These are phyloP conservation scores for Siniperca scherzeri DNA, from an alignment of 2,797 vertebrate genomes.

Conservation along the genomic window DNA sequence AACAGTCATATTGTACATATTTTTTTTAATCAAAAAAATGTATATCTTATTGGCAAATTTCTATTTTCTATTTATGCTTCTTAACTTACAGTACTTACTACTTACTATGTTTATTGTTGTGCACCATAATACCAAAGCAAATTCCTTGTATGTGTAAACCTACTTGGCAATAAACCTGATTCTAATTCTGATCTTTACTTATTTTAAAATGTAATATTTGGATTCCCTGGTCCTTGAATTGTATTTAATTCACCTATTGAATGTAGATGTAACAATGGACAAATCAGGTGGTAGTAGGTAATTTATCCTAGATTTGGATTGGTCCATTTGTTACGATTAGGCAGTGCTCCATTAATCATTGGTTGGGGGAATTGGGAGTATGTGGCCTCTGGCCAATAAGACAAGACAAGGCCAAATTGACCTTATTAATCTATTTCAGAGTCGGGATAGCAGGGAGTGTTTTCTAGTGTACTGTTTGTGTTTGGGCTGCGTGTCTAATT, in stretches of 20 bases:
- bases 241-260: conserved; percentile 15
- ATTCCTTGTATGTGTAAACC: too few relatives aligned
- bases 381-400: conserved; percentile 70
- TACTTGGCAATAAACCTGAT: too few relatives aligned
- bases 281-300: conserved; percentile 30
- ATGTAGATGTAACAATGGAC: conserved; percentile 39
- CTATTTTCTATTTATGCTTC: too few relatives aligned
- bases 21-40: too few relatives aligned
- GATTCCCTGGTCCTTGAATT: not conserved
- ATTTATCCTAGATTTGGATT: conserved; percentile 59
- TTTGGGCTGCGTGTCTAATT: conserved; percentile 33
- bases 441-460: conserved; percentile 23
- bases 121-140: too few relatives aligned
- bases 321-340: conserved; percentile 70
- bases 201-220: not conserved
- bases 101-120: too few relatives aligned
- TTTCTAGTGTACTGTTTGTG: conserved; percentile 52
- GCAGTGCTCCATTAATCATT: conserved; percentile 68
- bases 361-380: conserved; percentile 36
- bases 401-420: conserved; percentile 73
- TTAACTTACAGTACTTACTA: too few relatives aligned
- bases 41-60: too few relatives aligned
- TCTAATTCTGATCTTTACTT: not conserved
- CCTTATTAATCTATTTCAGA: conserved; percentile 72
- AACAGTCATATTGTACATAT: too few relatives aligned